Evolutionary conservation across 1,140 invertebrate genomes (phyloP), one percentile per base, ranked within the genome.

Genomic region (Heliconius nattereri): DNA sequence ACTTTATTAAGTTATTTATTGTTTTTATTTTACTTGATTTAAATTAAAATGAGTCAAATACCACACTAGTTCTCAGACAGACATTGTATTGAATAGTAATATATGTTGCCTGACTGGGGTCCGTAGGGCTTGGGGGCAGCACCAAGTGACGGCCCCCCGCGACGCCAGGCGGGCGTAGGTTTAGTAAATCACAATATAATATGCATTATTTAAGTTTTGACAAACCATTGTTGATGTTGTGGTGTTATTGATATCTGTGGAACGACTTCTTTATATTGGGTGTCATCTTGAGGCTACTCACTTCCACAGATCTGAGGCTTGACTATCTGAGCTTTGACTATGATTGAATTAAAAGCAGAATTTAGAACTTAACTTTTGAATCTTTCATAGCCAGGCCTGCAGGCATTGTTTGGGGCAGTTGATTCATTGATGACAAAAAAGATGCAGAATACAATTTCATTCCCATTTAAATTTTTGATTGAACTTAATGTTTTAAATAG

Each of bases 161-260:
- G 3, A 29, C 60, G 11, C 60, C 60, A 16, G 60, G 16, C 37
- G n/a, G 52, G 87, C 83, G 73, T 85, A 90, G 83, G 89, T 87
- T 87, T 89, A 91, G 83, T 87, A 83, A 85, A 90, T 89, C 86
- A 90, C 87, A 88, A 86, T 83, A 84, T 86, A 84, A 83, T 86
- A 85, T 88, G 85, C 86, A 91, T 84, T 91, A 88, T 90, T 89
- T 91, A 91, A 91, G 89, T 91, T 92, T 89, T 91, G 89, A 90
- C 88, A 87, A 90, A 80, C 84, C 81, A 85, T 87, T 88, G 86
- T 90, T 88, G 83, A 87, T 86, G 86, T 87, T 79, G 78, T 85
- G 82, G 75, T 81, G 80, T 83, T 81, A 75, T 80, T 83, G 78
- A 79, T 66, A 76, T 81, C 82, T 75, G 71, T 78, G 78, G 72